phyloP scores from a whole-genome alignment of 2,113 vertebrate species.

The Aix galericulata region DNA sequence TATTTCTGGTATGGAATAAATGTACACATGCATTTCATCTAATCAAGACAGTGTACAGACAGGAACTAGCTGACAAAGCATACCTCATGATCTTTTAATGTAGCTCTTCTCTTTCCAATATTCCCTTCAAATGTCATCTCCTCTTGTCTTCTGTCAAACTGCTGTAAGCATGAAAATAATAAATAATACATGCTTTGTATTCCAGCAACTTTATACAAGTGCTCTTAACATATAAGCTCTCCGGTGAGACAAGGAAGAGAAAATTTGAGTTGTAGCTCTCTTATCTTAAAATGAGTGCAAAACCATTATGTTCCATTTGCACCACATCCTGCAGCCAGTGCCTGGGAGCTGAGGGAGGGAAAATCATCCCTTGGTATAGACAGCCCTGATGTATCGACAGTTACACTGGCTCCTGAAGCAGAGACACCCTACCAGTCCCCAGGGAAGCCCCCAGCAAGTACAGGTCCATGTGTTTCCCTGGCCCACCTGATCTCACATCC shows the following conservation, averaged over 20 bases:
- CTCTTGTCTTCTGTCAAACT: background rate
- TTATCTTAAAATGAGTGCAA: background rate
- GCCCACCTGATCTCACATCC: background rate
- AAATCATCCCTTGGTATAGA: background rate
- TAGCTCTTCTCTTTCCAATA: background rate
- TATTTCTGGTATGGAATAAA: constrained; percentile 17
- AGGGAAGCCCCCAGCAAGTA: background rate
- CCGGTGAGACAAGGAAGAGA: background rate
- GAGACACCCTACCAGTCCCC: rapidly evolving
- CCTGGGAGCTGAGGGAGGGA: background rate
- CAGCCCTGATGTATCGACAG: background rate
- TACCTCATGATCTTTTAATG: constrained; percentile 8
- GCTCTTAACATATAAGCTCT: constrained; percentile 30
- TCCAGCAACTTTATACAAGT: background rate
- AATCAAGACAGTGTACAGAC: background rate
- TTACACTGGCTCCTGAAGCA: background rate
- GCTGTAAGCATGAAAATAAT: constrained; percentile 31
- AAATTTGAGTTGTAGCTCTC: constrained; percentile 34
- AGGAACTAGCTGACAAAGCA: background rate
- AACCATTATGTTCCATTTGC: constrained; percentile 9
- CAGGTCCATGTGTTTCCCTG: background rate
- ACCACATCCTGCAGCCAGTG: rapidly evolving
- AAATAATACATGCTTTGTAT: constrained; percentile 30
- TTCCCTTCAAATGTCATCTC: background rate
- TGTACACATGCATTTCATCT: background rate